Conservation (phyloP, 1,140 invertebrate genomes). For the Sinella curviseta region DNA sequence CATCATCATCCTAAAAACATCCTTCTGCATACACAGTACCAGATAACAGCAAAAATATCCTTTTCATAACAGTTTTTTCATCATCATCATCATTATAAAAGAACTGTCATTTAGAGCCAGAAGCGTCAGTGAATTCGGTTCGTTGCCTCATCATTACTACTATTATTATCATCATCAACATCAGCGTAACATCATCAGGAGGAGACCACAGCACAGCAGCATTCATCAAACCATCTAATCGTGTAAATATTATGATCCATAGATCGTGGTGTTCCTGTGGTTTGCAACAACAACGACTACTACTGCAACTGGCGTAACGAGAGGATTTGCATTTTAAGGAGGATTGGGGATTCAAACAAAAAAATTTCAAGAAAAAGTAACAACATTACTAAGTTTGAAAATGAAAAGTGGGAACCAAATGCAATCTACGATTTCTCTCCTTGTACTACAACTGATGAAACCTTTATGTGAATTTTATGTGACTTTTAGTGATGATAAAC, state of each 20-base stretch:
- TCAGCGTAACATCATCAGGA: not conserved
- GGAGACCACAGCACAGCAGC: not conserved
- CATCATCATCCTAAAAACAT: not conserved
- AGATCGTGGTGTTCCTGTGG: conserved; percentile 13
- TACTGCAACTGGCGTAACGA: not conserved
- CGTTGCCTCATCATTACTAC: conserved; percentile 8
- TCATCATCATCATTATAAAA: too few species aligned
- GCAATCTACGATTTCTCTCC: not conserved
- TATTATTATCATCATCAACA: not conserved
- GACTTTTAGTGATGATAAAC: conserved; percentile 1
- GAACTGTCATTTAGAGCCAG: not conserved
- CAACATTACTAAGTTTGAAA: not conserved
- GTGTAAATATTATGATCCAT: conserved; percentile 22
- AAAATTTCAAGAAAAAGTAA: not conserved
- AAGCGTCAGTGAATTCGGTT: conserved; percentile 15
- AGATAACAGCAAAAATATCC: too few species aligned
- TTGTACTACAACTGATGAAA: not conserved
- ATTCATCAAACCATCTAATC: not conserved
- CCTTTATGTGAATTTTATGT: conserved; percentile 17
- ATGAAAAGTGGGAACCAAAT: conserved; percentile 13
- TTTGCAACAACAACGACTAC: not conserved
- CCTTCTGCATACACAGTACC: too few species aligned
- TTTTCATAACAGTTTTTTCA: not conserved
- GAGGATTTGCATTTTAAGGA: not conserved
- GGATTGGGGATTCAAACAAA: too few species aligned